Evolutionary conservation across 2,113 vertebrate genomes (phyloP).

Genomic region (Seriola dumerili): DNA sequence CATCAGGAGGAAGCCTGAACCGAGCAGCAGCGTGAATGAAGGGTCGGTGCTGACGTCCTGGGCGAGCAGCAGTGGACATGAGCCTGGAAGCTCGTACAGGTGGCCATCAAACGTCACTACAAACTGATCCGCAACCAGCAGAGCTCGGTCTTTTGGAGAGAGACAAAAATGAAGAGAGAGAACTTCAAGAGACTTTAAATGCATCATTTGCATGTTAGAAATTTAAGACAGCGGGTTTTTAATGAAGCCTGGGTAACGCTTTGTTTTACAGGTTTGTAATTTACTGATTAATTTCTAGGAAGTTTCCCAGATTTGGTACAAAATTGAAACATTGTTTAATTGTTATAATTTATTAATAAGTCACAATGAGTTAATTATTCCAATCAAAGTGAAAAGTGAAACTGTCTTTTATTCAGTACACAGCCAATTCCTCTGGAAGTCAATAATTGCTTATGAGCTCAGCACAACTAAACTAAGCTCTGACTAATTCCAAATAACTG

Average conservation of each 20-base stretch:
- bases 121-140: constrained; percentile 86
- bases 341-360: too few species aligned
- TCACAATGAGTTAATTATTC: too few species aligned
- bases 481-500: neutral
- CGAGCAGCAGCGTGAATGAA: constrained; percentile 82
- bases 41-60: constrained; percentile 75
- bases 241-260: too few species aligned
- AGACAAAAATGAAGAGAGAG: neutral
- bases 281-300: neutral
- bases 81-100: constrained; percentile 81
- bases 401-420: too few species aligned
- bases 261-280: neutral
- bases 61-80: constrained; percentile 86
- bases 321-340: too few species aligned
- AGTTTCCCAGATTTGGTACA: too few species aligned
- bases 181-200: neutral
- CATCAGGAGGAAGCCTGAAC: constrained; percentile 74
- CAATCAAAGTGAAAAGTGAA: too few species aligned
- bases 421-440: too few species aligned
- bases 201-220: neutral
- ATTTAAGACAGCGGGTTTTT: neutral
- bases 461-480: too few species aligned
- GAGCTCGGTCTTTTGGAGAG: constrained; percentile 84
- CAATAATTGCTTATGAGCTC: too few species aligned
- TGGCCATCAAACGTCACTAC: constrained; percentile 88